phyloP scores from a whole-genome alignment of 2,113 vertebrate species.

The Cephalopterus ornatus region DNA sequence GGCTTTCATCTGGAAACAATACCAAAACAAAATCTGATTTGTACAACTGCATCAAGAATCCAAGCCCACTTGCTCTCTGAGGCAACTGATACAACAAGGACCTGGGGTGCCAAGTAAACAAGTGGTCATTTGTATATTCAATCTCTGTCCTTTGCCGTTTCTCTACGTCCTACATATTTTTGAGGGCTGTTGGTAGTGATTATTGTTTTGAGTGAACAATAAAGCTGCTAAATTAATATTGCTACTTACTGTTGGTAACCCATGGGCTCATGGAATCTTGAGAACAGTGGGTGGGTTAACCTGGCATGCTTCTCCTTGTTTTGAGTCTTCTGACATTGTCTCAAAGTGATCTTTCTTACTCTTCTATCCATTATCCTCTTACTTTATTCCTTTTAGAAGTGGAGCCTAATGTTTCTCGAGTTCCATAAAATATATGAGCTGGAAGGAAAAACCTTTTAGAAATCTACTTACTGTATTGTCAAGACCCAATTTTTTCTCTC shows the following conservation, averaged over 20 bases:
- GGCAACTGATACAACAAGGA: neutral
- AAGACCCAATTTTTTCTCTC: conserved; percentile 3
- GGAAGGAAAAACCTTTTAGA: conserved; percentile 33
- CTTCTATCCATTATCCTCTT: conserved; percentile 1
- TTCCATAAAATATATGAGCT: conserved; percentile 42
- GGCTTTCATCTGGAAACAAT: conserved; percentile 57
- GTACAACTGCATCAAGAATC: conserved; percentile 4
- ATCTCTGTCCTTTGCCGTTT: neutral
- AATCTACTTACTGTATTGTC: conserved; percentile 14
- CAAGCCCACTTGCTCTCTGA: neutral
- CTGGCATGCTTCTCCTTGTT: neutral
- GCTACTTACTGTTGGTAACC: neutral
- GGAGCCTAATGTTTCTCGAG: neutral
- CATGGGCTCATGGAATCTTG: neutral
- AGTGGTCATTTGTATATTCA: neutral
- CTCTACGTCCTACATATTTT: neutral
- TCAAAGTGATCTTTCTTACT: conserved; percentile 11
- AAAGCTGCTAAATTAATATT: neutral
- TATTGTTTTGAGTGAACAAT: neutral
- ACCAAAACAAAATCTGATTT: conserved; percentile 45
- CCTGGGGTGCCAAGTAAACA: conserved; percentile 22
- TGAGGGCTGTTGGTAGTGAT: neutral
- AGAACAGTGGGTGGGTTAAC: neutral
- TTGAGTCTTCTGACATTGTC: neutral
- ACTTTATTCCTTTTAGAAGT: conserved; percentile 21